Evolutionary conservation across 2,888 invertebrate species (phyloP), one percentile per base, ranked within the genome.

Genomic region (Troides helena): DNA sequence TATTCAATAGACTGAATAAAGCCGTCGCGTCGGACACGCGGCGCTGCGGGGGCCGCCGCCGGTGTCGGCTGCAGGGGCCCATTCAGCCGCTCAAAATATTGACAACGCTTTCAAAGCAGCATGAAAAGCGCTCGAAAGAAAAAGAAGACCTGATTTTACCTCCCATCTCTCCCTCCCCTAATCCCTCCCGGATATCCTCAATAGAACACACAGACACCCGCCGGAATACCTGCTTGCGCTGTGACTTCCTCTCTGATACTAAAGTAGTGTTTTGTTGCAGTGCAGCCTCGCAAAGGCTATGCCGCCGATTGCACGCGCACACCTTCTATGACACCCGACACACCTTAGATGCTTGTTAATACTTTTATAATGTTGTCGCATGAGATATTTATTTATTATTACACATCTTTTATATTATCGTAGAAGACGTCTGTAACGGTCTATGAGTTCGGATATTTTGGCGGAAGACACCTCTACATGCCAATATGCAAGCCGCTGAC

Each of bases 11-110:
- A 39, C 3, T 30, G 8, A 46, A 46, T 14, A 46, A 46, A 46
- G 2, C 0, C 4, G 14, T 10, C 14, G 36, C 14, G 14, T 64
- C 46, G 58, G 58, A 70, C 70, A 59, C 59, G 23, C 14, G 23
- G 10, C 78, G 74, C 83, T 72, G 74, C 70, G 69, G 68, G 80
- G 83, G 81, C 79, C 82, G 77, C 82, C 87, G 86, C 88, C 88
- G 89, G 86, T 87, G 87, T 85, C 87, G 80, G 84, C 86, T 83
- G 85, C 85, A 84, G 78, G 80, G 78, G 77, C 79, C 88, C 83
- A 89, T 91, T 90, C 90, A 90, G 82, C 81, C 85, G 90, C 88
- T 90, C 82, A 90, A 90, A 90, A 90, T 90, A 91, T 91, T 91
- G 90, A 91, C 90, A 88, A 84, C 88, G 87, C 86, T 85, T 90